Evolutionary conservation across 2,888 invertebrate genomes (phyloP), one percentile per base, ranked within the genome.

Genomic region (Halictus ligatus): DNA sequence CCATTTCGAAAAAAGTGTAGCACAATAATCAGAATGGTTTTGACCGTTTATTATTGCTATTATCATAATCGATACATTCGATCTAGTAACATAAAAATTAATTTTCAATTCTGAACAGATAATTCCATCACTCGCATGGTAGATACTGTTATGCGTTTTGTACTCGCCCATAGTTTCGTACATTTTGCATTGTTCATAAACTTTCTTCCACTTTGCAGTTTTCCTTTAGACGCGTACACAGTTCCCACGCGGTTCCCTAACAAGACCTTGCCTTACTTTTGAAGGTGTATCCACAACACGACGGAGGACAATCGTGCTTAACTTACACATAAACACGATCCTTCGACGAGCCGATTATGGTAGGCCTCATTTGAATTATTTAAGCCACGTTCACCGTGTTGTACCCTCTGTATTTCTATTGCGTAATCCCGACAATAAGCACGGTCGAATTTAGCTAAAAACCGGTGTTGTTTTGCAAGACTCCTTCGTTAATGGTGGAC

Each of bases 261-360:
- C 67, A 64, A 88, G 90, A 86, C 91, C 91, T 93, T 91, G 93
- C 89, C 88, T 91, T 86, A 89, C 89, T 91, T 91, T 90, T 89
- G 82, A 85, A 75, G 67, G 54, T 82, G 54, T 73, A 64, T 35
- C 54, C 50, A 76, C 50, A 54, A 73, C 54, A 77, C 69, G n/a
- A 5, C 18, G 21, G 8, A 15, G 15, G 21, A 71, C 18, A 50
- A 69, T 69, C 21, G 46, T 69, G 75, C 35, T 43, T 58, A 6
- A 12, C 64, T 25, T 50, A 25, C 67, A 64, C 80, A 82, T 25
- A 88, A 46, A 48, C 67, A 40, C n/a, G 82, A 82, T 86, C 83
- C 83, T 88, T 88, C 83, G 75, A 58, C 75, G 69, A 46, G 58
- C 58, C 80, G 58, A 88, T 88, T 85, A 83, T 78, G 77, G 86